Evolutionary conservation across 2,888 invertebrate genomes (phyloP).

Genomic region (Hypolimnas misippus): DNA sequence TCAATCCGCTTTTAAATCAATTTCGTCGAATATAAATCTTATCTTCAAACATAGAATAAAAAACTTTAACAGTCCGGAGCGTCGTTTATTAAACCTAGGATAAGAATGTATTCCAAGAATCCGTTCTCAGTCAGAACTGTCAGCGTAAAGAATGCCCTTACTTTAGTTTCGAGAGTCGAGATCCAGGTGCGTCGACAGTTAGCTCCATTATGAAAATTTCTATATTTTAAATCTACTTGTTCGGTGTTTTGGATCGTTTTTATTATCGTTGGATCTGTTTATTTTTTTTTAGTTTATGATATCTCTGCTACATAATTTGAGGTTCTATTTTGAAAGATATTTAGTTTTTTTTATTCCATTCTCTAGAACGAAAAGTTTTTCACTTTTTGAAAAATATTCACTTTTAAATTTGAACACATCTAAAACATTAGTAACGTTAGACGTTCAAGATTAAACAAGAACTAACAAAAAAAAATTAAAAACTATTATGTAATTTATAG

Average conservation of each 20-base stretch:
- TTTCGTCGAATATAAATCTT: background rate
- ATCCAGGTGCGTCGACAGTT: constrained; percentile 25
- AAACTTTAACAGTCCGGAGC: constrained; percentile 3
- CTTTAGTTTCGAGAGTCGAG: constrained; percentile 14
- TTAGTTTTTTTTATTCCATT: too few species aligned
- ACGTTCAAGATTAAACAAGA: too few species aligned
- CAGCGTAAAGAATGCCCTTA: constrained; percentile 23
- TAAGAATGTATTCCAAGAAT: constrained; percentile 19
- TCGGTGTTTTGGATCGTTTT: background rate
- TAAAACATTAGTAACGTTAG: too few species aligned
- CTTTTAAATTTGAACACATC: too few species aligned
- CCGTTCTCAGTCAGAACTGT: constrained; percentile 12
- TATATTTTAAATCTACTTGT: background rate
- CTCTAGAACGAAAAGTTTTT: too few species aligned
- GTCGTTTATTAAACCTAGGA: constrained; percentile 10
- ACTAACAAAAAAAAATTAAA: too few species aligned
- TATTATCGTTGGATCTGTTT: background rate
- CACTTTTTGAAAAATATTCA: too few species aligned
- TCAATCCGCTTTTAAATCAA: background rate
- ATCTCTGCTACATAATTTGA: background rate
- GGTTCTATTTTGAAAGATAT: background rate
- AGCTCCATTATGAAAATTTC: constrained; percentile 10
- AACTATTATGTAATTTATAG: too few species aligned
- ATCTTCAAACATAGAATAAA: constrained; percentile 7
- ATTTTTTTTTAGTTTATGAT: background rate